Conservation (phyloP, 2,797 vertebrate genomes). For the Eutrigla gurnardus region DNA sequence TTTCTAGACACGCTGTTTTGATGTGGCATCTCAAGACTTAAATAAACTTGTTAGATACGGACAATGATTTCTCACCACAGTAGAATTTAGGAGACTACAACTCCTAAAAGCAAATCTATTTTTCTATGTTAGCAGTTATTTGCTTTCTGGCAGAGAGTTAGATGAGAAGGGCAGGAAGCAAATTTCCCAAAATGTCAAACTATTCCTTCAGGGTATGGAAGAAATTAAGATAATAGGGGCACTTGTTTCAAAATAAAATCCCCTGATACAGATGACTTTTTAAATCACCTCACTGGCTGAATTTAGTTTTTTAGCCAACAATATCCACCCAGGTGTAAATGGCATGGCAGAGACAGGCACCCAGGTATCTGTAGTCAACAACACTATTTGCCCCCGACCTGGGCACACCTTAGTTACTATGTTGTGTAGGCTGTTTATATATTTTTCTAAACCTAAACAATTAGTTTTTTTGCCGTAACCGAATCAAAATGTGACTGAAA, state of each 20-base stretch:
- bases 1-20: slow-evolving; percentile 1
- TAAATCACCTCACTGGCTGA: not conserved
- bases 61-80: not conserved
- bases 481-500: too few relatives aligned
- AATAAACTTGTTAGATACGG: not conserved
- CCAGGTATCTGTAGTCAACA: too few relatives aligned
- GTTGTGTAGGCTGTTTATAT: too few relatives aligned
- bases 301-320: not conserved
- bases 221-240: not conserved
- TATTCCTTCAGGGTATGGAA: not conserved
- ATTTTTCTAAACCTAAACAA: too few relatives aligned
- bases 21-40: not conserved
- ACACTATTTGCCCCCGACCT: too few relatives aligned
- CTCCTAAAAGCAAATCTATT: not conserved
- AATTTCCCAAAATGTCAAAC: slow-evolving; percentile 1
- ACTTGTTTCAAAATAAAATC: not conserved
- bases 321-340: too few relatives aligned
- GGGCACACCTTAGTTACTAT: too few relatives aligned
- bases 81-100: slow-evolving; percentile 13
- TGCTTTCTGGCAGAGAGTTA: not conserved
- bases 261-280: slow-evolving; percentile 1
- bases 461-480: too few relatives aligned
- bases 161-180: not conserved
- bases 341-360: too few relatives aligned
- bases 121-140: too few relatives aligned